These are phyloP conservation scores for Harpegnathos saltator DNA, from an alignment of 1,140 invertebrate species.

Conservation along the genomic window DNA sequence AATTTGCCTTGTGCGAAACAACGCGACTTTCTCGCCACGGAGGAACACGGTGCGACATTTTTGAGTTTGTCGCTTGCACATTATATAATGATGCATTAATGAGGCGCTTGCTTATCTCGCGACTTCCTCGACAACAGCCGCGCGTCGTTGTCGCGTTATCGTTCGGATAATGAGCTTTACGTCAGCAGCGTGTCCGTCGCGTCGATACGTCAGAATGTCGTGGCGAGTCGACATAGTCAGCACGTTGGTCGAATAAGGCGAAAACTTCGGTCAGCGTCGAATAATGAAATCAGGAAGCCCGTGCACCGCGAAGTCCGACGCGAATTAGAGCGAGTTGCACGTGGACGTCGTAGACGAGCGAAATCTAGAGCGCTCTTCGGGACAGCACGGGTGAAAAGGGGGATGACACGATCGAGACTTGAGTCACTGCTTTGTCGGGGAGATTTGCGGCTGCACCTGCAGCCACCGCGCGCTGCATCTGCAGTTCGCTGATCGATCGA, in stretches of 20 bases:
- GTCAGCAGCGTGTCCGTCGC: neutral
- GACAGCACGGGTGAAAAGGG: neutral
- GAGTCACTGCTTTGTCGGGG: constrained; percentile 1
- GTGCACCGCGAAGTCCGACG: neutral
- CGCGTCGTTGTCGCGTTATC: neutral
- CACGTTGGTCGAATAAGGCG: neutral
- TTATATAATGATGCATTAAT: neutral
- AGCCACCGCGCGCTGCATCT: constrained; percentile 22
- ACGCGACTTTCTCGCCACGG: neutral
- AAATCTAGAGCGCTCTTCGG: neutral
- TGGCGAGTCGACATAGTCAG: neutral
- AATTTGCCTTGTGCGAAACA: neutral
- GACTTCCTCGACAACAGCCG: no score
- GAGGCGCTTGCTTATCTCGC: neutral
- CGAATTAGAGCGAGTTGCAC: constrained; percentile 23
- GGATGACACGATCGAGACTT: constrained; percentile 1
- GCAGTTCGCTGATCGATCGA: constrained; percentile 29
- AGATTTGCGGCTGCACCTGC: neutral
- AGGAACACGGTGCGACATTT: neutral
- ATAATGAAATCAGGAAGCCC: constrained; percentile 28
- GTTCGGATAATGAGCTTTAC: constrained; percentile 8
- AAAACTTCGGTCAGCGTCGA: constrained; percentile 22
- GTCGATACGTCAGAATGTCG: neutral
- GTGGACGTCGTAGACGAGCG: neutral
- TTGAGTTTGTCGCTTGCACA: neutral